Evolutionary conservation across 1,140 invertebrate genomes (phyloP).

Genomic region (Caenorhabditis elegans): WBcel235 BX284604.4:501-1000

Average conservation of each 20-base stretch:
- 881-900: not conserved
- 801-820: constrained; percentile 27
- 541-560: too few species aligned
- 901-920: not conserved
- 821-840: constrained; percentile 42
- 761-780: constrained; percentile 28
- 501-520: too few species aligned
- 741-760: not conserved
- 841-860: constrained; percentile 39
- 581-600: too few species aligned
- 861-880: constrained; percentile 17
- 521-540: too few species aligned
- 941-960: not conserved
- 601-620: too few species aligned
- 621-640: not conserved
- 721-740: not conserved
- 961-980: not conserved
- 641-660: constrained; percentile 23
- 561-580: too few species aligned
- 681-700: constrained; percentile 9
- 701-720: not conserved
- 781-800: constrained; percentile 17
- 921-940: not conserved
- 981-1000: constrained; percentile 28
- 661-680: constrained; percentile 38